These are phyloP conservation scores for Platycheirus rosarum DNA, from an alignment of 2,888 invertebrate genomes.

Conservation along the genomic window DNA sequence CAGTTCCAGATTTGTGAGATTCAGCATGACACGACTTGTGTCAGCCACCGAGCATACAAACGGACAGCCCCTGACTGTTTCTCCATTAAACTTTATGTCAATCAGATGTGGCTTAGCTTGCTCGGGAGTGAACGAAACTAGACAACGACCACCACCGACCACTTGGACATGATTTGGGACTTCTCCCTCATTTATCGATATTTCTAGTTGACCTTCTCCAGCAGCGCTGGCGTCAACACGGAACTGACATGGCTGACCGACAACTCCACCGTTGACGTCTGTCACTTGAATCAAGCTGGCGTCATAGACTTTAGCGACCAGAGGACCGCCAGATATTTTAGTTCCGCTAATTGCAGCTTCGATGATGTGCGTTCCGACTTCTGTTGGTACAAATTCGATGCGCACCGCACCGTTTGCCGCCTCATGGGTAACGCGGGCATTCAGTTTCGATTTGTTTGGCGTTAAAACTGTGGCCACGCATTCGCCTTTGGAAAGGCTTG, in stretches of 20 bases:
- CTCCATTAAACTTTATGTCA: slow-evolving; percentile 97
- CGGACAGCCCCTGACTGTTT: slow-evolving; percentile 95
- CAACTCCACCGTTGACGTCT: slow-evolving; percentile 95
- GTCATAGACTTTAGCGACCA: slow-evolving; percentile 97
- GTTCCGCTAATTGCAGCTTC: slow-evolving; percentile 95
- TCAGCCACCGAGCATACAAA: slow-evolving; percentile 93
- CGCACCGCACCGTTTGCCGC: slow-evolving; percentile 92
- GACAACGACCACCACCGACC: slow-evolving; percentile 96
- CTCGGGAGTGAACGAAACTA: slow-evolving; percentile 97
- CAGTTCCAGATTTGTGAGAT: slow-evolving; percentile 90
- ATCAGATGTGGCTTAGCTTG: slow-evolving; percentile 95
- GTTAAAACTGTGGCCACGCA: slow-evolving; percentile 88
- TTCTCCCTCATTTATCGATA: slow-evolving; percentile 99
- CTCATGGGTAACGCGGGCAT: slow-evolving; percentile 92
- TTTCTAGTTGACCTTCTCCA: slow-evolving; percentile 99
- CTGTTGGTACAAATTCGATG: slow-evolving; percentile 95
- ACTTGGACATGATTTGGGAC: slow-evolving; percentile 99
- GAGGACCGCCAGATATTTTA: slow-evolving; percentile 93
- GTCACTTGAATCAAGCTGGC: slow-evolving; percentile 96
- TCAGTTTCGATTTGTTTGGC: slow-evolving; percentile 92
- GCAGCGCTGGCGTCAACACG: slow-evolving; percentile 99
- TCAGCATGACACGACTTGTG: slow-evolving; percentile 89
- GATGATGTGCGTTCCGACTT: slow-evolving; percentile 97
- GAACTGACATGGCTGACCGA: slow-evolving; percentile 98
- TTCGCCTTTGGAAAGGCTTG: slow-evolving; percentile 84